Conservation (phyloP, 1,140 invertebrate genomes). For the Lepidurus packardi region DNA sequence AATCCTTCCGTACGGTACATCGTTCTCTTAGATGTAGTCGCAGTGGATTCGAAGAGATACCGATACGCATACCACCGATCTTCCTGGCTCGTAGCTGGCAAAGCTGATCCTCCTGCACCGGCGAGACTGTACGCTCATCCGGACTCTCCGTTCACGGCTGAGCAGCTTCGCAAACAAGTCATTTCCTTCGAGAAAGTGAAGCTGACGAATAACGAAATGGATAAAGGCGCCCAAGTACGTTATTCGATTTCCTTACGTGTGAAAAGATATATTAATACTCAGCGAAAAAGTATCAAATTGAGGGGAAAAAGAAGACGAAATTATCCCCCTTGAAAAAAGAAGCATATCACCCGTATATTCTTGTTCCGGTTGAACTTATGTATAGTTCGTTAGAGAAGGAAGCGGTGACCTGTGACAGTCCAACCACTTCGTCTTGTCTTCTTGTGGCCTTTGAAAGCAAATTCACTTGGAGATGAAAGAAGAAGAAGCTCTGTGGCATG, state of each 20-base stretch:
- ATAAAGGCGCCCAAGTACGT: slow-evolving; percentile 59
- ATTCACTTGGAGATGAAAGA: slow-evolving; percentile 1
- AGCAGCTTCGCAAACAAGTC: slow-evolving; percentile 59
- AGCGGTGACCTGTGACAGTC: not conserved
- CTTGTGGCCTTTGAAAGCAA: not conserved
- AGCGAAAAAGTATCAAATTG: too few relatives aligned
- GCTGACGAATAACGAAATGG: slow-evolving; percentile 64
- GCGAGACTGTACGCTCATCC: slow-evolving; percentile 58
- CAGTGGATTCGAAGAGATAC: slow-evolving; percentile 60
- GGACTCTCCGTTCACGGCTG: slow-evolving; percentile 58
- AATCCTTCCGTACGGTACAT: slow-evolving; percentile 50
- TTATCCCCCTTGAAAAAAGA: too few relatives aligned
- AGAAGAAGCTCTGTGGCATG: not conserved
- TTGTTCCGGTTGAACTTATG: not conserved
- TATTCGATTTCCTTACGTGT: slow-evolving; percentile 21
- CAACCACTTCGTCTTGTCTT: not conserved
- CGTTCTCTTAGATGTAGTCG: slow-evolving; percentile 61
- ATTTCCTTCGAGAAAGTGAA: slow-evolving; percentile 69
- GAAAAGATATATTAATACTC: too few relatives aligned
- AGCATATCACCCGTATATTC: not conserved
- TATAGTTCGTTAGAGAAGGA: not conserved
- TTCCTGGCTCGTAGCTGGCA: slow-evolving; percentile 63
- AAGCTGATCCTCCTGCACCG: slow-evolving; percentile 59
- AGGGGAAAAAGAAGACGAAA: too few relatives aligned
- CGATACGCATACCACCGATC: slow-evolving; percentile 64